Percentiles rank a stretch among this genome's conserved stretches.
Evolutionary conservation across 2,797 vertebrate species (phyloP).

Genomic region (Lerista edwardsae): DNA sequence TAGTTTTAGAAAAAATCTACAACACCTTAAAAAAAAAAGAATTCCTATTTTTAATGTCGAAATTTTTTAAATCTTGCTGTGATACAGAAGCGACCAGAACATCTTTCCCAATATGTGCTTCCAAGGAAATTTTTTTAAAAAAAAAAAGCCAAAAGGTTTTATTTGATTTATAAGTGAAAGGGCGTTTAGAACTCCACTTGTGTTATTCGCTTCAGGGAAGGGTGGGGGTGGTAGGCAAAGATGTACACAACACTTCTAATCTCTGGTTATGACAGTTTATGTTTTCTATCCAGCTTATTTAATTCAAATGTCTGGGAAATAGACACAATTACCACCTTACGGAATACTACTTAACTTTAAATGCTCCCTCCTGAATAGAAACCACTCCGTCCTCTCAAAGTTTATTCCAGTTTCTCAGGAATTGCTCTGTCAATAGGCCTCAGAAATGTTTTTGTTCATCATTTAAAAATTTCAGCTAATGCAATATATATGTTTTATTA

Average conservation of each 20-base stretch:
- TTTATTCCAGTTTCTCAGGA: conserved; percentile 78
- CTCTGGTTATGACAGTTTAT: conserved; percentile 79
- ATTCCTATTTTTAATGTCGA: conserved; percentile 28
- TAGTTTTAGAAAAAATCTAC: conserved; percentile 11
- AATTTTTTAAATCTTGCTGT: conserved; percentile 24
- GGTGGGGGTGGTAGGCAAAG: conserved; percentile 50
- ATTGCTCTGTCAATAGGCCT: conserved; percentile 75
- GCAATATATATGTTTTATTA: conserved; percentile 74
- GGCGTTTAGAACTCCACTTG: conserved; percentile 61
- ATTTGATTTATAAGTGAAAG: conserved; percentile 70
- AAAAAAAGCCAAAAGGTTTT: conserved; percentile 55
- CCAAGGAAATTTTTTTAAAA: conserved; percentile 56
- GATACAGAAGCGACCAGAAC: conserved; percentile 40
- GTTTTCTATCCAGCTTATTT: conserved; percentile 79
- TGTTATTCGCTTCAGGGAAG: conserved; percentile 54
- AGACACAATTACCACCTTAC: conserved; percentile 81
- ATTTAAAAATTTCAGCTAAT: conserved; percentile 80
- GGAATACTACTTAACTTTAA: conserved; percentile 82
- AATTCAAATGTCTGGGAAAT: conserved; percentile 78
- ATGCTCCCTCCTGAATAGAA: conserved; percentile 77
- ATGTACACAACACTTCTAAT: conserved; percentile 70
- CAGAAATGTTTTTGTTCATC: conserved; percentile 79
- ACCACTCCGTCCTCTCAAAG: conserved; percentile 75
- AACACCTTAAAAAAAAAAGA: conserved; percentile 9
- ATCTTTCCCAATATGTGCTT: conserved; percentile 58